A percentile compares a stretch with the other conserved stretches of the same genome.
Conservation (phyloP, 2,797 vertebrate genomes). For the Acanthis flammea region DNA sequence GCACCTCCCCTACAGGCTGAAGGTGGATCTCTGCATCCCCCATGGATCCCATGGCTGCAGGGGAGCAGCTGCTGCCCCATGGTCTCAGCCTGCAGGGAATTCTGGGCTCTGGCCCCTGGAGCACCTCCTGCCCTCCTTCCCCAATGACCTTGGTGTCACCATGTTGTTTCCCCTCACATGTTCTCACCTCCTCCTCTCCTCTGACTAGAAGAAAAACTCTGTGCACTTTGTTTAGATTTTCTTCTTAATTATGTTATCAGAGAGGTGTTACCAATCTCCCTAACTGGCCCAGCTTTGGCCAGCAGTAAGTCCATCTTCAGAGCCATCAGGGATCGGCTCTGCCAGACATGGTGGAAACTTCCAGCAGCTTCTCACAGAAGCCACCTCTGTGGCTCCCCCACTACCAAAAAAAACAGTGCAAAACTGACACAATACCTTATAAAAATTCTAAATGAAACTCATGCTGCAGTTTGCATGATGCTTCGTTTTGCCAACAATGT, state of each 20-base stretch:
- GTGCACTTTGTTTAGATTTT: background rate
- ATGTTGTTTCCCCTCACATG: background rate
- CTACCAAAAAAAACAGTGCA: background rate
- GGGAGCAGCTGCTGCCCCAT: background rate
- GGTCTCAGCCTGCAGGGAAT: background rate
- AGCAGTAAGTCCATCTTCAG: background rate
- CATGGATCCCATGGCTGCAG: background rate
- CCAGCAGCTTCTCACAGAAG: background rate
- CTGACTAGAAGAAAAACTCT: background rate
- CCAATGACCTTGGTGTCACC: background rate
- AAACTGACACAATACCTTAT: background rate
- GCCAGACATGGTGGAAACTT: background rate
- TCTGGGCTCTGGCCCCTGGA: fast-evolving
- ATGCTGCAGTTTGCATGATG: background rate
- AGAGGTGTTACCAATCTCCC: background rate
- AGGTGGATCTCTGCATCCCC: background rate
- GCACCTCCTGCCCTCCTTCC: background rate
- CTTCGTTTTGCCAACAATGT: background rate
- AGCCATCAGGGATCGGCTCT: background rate
- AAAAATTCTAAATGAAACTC: constrained; percentile 22
- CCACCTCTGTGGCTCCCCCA: background rate
- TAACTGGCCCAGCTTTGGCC: too few relatives aligned
- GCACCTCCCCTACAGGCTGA: fast-evolving
- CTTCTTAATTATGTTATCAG: background rate
- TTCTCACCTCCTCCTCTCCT: background rate